These are phyloP conservation scores for Lipophrys pholis DNA, from an alignment of 2,113 vertebrate genomes.

Conservation along the genomic window DNA sequence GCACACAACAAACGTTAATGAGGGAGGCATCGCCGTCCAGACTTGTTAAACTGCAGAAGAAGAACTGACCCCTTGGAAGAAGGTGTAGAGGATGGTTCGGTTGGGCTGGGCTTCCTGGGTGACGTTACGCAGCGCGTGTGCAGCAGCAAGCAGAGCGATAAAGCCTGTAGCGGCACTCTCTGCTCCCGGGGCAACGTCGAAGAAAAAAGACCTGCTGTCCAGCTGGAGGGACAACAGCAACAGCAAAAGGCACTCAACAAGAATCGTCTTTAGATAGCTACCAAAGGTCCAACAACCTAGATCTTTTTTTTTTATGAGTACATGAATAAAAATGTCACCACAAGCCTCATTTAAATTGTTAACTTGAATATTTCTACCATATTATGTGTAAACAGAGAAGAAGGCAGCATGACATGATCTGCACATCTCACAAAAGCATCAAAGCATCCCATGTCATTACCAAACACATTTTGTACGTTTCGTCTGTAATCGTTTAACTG, in stretches of 20 bases:
- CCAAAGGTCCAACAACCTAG: neutral
- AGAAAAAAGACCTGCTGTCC: constrained; percentile 95
- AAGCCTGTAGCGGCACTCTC: constrained; percentile 88
- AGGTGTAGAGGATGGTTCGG: constrained; percentile 90
- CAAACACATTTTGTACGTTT: no score
- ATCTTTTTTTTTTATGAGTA: neutral
- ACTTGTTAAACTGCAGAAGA: neutral
- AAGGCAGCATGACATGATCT: no score
- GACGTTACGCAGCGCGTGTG: constrained; percentile 85
- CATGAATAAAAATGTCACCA: constrained; percentile 6
- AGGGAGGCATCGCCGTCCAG: neutral
- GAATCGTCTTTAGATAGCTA: neutral
- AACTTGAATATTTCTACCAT: neutral
- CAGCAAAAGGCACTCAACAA: neutral
- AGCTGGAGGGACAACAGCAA: constrained; percentile 76
- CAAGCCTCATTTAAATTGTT: neutral
- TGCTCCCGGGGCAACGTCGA: constrained; percentile 89
- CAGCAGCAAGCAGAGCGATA: constrained; percentile 89
- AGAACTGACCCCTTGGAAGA: constrained; percentile 93
- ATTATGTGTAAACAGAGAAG: no score
- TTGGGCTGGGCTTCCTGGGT: constrained; percentile 63
- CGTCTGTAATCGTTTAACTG: no score
- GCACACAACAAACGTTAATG: neutral
- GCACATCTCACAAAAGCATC: no score
- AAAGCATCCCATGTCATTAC: no score